phyloP scores from a whole-genome alignment of 2,113 vertebrate species.

The Malurus cyaneus region DNA sequence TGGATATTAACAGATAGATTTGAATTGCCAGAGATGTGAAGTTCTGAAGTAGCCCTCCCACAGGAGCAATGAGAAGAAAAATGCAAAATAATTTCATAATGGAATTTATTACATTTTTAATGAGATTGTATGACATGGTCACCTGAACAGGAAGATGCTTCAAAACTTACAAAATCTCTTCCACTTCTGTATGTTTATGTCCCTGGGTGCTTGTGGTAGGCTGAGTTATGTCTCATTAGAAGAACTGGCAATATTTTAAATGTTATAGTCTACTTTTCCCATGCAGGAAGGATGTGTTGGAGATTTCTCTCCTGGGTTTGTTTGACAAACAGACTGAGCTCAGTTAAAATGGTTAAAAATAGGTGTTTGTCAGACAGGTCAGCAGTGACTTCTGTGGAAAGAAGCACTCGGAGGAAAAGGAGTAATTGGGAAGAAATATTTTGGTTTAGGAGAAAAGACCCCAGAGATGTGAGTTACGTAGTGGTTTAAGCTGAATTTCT shows the following conservation, averaged over 20 bases:
- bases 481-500: neutral
- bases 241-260: neutral
- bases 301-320: neutral
- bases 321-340: neutral
- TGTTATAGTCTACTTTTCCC: neutral
- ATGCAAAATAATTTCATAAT: slow-evolving; percentile 15
- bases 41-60: slow-evolving; percentile 21
- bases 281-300: neutral
- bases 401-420: neutral
- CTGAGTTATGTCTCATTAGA: neutral
- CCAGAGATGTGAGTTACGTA: neutral
- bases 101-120: slow-evolving; percentile 46
- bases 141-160: slow-evolving; percentile 8
- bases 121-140: slow-evolving; percentile 29
- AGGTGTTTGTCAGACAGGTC: neutral
- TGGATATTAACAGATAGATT: slow-evolving; percentile 27
- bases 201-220: neutral
- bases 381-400: neutral
- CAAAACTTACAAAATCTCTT: neutral
- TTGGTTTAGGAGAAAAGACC: neutral
- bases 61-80: neutral
- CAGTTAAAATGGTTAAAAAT: neutral
- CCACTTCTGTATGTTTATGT: neutral
- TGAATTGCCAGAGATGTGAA: neutral
- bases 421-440: neutral